These are phyloP conservation scores for Oreochromis tanganicae DNA, from an alignment of 2,113 vertebrate species.

Conservation along the genomic window DNA sequence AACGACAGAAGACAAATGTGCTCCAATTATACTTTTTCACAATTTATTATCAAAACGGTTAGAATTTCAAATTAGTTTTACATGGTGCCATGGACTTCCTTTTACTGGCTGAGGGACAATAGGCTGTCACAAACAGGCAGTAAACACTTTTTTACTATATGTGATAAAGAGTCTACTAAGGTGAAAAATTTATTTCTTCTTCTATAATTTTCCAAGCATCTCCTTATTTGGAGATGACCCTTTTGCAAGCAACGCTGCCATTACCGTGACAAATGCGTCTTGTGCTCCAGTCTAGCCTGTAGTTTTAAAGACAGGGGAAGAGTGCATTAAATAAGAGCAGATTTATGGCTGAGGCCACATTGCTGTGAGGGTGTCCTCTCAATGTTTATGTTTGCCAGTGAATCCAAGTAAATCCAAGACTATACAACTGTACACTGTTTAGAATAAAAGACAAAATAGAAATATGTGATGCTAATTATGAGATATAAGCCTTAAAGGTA, in stretches of 20 bases:
- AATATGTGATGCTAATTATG: background rate
- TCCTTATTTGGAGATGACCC: background rate
- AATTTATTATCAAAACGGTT: background rate
- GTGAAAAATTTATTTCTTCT: accelerated
- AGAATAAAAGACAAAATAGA: background rate
- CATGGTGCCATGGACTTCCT: background rate
- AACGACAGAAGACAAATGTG: background rate
- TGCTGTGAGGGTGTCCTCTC: background rate
- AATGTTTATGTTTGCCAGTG: background rate
- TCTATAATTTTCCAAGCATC: background rate
- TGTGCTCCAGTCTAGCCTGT: background rate
- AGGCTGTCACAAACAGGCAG: background rate
- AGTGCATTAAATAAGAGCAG: background rate
- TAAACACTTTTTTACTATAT: background rate
- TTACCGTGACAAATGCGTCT: background rate
- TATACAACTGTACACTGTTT: background rate
- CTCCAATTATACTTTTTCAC: accelerated
- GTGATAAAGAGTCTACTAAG: accelerated
- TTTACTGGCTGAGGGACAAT: background rate
- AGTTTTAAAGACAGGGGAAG: background rate
- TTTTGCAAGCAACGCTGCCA: background rate
- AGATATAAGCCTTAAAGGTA: background rate
- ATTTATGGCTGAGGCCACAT: background rate
- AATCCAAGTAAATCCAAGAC: background rate
- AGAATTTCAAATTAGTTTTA: background rate